Evolutionary conservation across 2,888 invertebrate species (phyloP).

Genomic region (Globia sparganii): DNA sequence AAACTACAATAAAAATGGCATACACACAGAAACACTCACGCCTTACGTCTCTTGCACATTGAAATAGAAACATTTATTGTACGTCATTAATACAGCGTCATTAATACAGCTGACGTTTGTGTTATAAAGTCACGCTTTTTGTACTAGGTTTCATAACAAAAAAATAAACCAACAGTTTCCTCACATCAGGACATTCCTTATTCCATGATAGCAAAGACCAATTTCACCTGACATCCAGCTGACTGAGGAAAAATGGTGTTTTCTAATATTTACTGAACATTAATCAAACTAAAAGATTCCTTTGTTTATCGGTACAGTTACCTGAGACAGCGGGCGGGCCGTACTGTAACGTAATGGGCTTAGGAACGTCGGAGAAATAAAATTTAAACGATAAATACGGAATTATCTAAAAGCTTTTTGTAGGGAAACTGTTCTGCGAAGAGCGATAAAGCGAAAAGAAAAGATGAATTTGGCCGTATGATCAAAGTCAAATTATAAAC

Average conservation of each 20-base stretch:
- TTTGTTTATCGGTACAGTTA: slow-evolving; percentile 61
- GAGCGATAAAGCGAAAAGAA: slow-evolving; percentile 7
- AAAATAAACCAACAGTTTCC: slow-evolving; percentile 13
- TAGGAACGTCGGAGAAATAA: slow-evolving; percentile 43
- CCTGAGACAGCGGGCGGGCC: slow-evolving; percentile 54
- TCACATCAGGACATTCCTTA: slow-evolving; percentile 14
- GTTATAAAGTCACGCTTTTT: not conserved
- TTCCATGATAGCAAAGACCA: slow-evolving; percentile 34
- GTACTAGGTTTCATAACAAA: not conserved
- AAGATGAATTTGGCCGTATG: not conserved
- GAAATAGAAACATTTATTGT: not conserved
- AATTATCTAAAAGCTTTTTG: slow-evolving; percentile 31
- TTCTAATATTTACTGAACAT: slow-evolving; percentile 59
- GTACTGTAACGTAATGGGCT: slow-evolving; percentile 45
- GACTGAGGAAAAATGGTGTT: slow-evolving; percentile 59
- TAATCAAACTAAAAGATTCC: slow-evolving; percentile 63
- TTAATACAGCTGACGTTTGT: slow-evolving; percentile 2
- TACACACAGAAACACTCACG: not conserved
- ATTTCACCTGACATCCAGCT: slow-evolving; percentile 58
- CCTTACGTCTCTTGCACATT: not conserved
- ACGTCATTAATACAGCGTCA: too few relatives aligned
- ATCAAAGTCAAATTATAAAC: slow-evolving; percentile 4
- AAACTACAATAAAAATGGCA: too few relatives aligned
- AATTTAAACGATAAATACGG: slow-evolving; percentile 49
- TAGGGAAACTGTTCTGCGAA: slow-evolving; percentile 1